Base-by-base conservation (phyloP, 2,888 invertebrate genomes). In the Trypoxylon attenuatum region DNA sequence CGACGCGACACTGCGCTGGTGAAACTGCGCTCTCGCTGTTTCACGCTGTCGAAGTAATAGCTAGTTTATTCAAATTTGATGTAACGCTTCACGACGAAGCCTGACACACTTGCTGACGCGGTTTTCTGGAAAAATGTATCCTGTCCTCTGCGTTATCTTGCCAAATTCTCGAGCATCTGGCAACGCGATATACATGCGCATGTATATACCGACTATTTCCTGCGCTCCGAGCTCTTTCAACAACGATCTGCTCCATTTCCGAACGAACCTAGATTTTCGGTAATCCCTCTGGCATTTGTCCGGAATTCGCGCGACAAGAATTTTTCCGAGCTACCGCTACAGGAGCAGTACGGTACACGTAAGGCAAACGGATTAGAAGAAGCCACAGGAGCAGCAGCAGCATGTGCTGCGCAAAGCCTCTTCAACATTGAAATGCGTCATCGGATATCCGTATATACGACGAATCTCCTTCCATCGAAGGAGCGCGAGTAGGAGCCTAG, bases 41-140 rank as follows among this genome's bases (percentile, higher is more conserved):
- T 57, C 55, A 51, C 50, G 55, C 43, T 63, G 46, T 18, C 47
- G 39, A 58, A 52, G 76, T 73, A 77, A 73, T 76, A 76, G 71
- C 76, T 61, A 76, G 76, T 78, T 78, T 73, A 77, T 77, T 77
- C 73, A 72, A 70, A 77, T 76, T 78, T 71, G 58, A 76, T 65
- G 66, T 63, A 70, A 76, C 61, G 59, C 60, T 38, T 46, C 59
- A 16, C 15, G 18, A 27, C 5, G 39, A n/a, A 10, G 43, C 29
- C 22, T 21, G 5, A 27, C 6, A 15, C 23, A 50, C 54, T 33
- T 27, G 41, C 49, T 41, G 47, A 55, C 33, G 39, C 41, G 39
- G 16, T 15, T 23, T n/a, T 6, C 22, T 6, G 25, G 57, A 53
- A 43, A 43, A 57, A 47, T 41, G 13, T 21, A 16, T 15, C 4